Evolutionary conservation across 2,113 vertebrate species (phyloP).

Genomic region (Chrysochloris asiatica): DNA sequence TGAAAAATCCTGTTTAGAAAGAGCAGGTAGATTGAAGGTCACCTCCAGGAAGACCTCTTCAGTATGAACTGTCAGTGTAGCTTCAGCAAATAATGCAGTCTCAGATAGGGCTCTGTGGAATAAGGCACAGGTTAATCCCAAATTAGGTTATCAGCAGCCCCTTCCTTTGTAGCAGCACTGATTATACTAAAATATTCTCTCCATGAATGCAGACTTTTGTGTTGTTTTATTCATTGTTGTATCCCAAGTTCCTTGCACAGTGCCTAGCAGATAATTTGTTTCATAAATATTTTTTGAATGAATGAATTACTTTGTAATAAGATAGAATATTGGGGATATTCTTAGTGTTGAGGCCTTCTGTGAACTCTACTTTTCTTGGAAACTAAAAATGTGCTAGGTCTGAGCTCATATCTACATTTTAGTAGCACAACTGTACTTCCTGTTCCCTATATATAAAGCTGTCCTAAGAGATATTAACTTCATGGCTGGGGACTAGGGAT

Average conservation of each 20-base stretch:
- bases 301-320: constrained; percentile 26
- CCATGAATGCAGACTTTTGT: not conserved
- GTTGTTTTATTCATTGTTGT: not conserved
- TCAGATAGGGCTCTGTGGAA: not conserved
- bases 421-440: not conserved
- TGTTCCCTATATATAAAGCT: not conserved
- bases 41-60: not conserved
- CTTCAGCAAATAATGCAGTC: not conserved
- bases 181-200: not conserved
- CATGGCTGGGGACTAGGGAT: too few relatives aligned
- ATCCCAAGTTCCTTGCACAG: constrained; percentile 47
- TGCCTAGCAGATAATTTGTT: not conserved
- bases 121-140: not conserved
- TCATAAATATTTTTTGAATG: constrained; percentile 16
- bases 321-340: not conserved
- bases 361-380: not conserved
- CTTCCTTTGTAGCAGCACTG: not conserved
- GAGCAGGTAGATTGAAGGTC: constrained; percentile 8
- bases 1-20: constrained; percentile 43
- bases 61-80: not conserved
- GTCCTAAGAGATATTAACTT: not conserved
- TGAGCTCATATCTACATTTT: not conserved
- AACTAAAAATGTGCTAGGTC: constrained; percentile 5
- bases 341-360: constrained; percentile 3
- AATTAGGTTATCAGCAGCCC: not conserved